phyloP scores from a whole-genome alignment of 2,888 invertebrate genomes.

The Cheilosia variabilis region DNA sequence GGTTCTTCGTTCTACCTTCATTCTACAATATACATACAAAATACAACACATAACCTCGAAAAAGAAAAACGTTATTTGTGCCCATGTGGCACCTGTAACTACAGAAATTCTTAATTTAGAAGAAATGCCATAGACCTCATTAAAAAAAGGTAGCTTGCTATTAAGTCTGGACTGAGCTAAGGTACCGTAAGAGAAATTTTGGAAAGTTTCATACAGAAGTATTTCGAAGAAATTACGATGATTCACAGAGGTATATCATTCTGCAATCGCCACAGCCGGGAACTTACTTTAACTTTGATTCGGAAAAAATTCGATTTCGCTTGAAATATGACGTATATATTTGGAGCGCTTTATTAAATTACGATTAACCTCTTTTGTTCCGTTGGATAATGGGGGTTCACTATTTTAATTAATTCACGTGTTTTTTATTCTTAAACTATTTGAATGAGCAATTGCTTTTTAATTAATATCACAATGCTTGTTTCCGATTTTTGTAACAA shows the following conservation, averaged over 20 bases:
- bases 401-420: background rate
- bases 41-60: conserved; percentile 42
- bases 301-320: conserved; percentile 42
- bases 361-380: conserved; percentile 32
- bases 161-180: background rate
- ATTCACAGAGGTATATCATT: conserved; percentile 26
- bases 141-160: background rate
- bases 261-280: background rate
- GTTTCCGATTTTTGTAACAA: background rate
- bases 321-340: background rate
- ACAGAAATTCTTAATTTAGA: background rate
- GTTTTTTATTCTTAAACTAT: conserved; percentile 1
- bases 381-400: background rate
- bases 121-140: background rate
- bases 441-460: conserved; percentile 8
- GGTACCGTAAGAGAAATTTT: conserved; percentile 50
- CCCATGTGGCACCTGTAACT: conserved; percentile 37
- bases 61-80: conserved; percentile 11
- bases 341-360: conserved; percentile 42
- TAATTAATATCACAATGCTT: conserved; percentile 38
- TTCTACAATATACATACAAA: background rate
- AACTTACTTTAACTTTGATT: conserved; percentile 61
- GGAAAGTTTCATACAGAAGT: conserved; percentile 25
- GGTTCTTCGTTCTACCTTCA: background rate
- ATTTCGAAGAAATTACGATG: conserved; percentile 39